Evolutionary conservation across 2,113 vertebrate species (phyloP), one percentile per base, ranked within the genome.

Genomic region (Atractosteus spatula): DNA sequence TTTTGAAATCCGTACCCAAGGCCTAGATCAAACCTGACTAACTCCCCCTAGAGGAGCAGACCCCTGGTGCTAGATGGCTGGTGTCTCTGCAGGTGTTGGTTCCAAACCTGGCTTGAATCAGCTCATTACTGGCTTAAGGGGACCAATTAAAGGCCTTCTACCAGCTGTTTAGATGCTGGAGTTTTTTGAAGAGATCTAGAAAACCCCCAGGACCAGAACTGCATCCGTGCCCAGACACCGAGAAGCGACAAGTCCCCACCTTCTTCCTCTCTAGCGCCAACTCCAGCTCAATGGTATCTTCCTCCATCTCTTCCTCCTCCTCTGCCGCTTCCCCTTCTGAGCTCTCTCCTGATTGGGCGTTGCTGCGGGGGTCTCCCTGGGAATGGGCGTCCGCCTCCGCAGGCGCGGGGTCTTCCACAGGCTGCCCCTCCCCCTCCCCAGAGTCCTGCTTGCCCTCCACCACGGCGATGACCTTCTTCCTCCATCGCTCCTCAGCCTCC

Each of bases 191-290:
- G 29, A 29, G 29, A 29, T 29, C 29, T 29, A 29, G 29, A 29
- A 29, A 29, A 29, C 29, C 29, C 29, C 29, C 29, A 29, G 29
- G 29, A 29, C 29, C 29, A 29, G 29, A 29, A 29, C 29, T 29
- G 29, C 2, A 29, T 29, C 29, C 29, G 29, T 51, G 47, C 47
- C 47, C 47, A 5, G 44, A 29, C 29, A 29, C 29, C 29, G 29
- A 29, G 41, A 14, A 8, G 0, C 14, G 42, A 14, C 41, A 8
- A 12, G 7, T 3, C 14, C 44, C 17, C 42, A 98, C 97, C 87
- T 96, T 99, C 83, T 97, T 99, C 76, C 96, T 94, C 85, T 99
- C 97, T 71, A 99, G 88, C 61, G 96, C 95, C 41, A 98, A 86
- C 79, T 99, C 97, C 78, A 99, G 82, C 56, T 99, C 96, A 0